Conservation (phyloP, 2,113 vertebrate species). For the Planiliza haematocheilus region DNA sequence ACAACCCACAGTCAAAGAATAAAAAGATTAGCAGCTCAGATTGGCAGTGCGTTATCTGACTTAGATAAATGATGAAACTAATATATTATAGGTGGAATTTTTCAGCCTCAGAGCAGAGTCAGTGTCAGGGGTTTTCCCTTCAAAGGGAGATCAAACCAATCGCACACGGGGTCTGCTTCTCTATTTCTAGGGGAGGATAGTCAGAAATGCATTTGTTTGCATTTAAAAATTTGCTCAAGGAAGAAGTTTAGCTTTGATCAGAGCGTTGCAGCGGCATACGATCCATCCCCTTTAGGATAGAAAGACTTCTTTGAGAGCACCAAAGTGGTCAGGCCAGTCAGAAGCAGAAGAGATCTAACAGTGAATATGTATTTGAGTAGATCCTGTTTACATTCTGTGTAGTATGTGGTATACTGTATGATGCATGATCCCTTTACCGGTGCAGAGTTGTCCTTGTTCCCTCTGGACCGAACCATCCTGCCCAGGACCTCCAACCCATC, state of each 20-base stretch:
- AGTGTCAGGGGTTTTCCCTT: too few species aligned
- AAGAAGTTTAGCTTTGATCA: background rate
- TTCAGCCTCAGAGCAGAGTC: too few species aligned
- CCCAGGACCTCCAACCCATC: constrained; percentile 93
- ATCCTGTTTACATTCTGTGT: background rate
- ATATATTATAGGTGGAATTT: too few species aligned
- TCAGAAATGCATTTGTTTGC: constrained; percentile 16
- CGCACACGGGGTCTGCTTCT: background rate
- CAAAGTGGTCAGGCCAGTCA: background rate
- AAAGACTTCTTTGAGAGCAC: background rate
- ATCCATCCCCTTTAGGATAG: background rate
- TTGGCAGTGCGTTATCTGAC: too few species aligned
- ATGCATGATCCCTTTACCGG: constrained; percentile 82
- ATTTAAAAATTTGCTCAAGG: background rate
- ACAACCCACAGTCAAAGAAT: too few species aligned
- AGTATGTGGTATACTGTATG: background rate
- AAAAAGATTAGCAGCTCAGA: too few species aligned
- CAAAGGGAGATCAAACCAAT: constrained; percentile 2
- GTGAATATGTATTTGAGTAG: background rate
- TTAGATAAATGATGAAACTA: too few species aligned
- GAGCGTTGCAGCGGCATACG: rapidly evolving
- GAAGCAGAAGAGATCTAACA: background rate
- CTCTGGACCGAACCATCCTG: constrained; percentile 92
- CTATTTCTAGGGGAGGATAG: background rate
- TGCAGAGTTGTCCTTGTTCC: constrained; percentile 90